These are phyloP conservation scores for Mesocentrotus franciscanus DNA, from an alignment of 53 echinoderm and acorn worm species.

Conservation along the genomic window DNA sequence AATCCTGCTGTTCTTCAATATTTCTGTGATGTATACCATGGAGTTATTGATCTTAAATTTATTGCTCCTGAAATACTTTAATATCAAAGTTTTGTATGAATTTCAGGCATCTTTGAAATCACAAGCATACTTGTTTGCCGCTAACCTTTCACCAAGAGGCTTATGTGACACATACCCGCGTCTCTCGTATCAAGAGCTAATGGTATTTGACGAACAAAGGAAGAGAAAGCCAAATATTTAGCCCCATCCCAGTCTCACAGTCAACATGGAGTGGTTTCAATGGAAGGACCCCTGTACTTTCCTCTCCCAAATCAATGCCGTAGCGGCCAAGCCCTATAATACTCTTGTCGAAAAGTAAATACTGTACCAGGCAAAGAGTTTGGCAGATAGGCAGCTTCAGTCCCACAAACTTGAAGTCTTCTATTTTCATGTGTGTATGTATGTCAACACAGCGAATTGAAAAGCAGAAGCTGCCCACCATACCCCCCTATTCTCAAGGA, in stretches of 20 bases:
- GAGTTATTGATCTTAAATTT: not conserved
- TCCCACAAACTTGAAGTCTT: conserved; percentile 33
- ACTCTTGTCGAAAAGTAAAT: conserved; percentile 59
- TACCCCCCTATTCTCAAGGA: not conserved
- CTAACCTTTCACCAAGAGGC: conserved; percentile 1
- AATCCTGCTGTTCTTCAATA: not conserved
- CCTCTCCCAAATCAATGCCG: conserved; percentile 49
- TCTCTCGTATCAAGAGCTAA: conserved; percentile 8
- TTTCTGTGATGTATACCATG: not conserved
- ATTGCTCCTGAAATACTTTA: not conserved
- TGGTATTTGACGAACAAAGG: conserved; percentile 55
- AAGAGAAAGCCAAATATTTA: conserved; percentile 64
- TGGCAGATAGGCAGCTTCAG: conserved; percentile 48
- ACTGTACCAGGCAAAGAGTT: conserved; percentile 54
- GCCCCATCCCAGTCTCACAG: conserved; percentile 25
- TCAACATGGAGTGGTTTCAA: conserved; percentile 50
- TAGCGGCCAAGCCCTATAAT: conserved; percentile 49
- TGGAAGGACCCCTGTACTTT: conserved; percentile 58
- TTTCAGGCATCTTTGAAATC: conserved; percentile 17
- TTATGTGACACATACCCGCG: not conserved
- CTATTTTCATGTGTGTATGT: conserved; percentile 48
- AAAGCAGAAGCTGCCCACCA: not conserved
- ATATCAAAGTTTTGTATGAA: conserved; percentile 16
- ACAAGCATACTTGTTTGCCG: conserved; percentile 2
- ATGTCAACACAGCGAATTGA: conserved; percentile 32